These are phyloP conservation scores for Leptestheria dahalacensis DNA, from an alignment of 1,140 invertebrate genomes.

Conservation along the genomic window DNA sequence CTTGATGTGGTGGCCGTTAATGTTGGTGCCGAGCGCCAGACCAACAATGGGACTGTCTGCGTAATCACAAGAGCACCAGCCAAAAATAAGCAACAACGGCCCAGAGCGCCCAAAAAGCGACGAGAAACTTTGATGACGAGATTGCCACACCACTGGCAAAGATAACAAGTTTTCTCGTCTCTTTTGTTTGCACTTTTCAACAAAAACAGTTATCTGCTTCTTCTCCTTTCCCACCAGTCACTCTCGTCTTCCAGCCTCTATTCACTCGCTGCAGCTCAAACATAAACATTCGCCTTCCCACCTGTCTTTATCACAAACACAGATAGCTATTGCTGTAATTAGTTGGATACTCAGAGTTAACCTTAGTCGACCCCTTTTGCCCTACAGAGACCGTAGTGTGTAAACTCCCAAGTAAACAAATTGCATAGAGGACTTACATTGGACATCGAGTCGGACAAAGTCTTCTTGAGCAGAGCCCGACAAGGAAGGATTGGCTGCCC, in stretches of 20 bases:
- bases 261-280: no score
- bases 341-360: no score
- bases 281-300: no score
- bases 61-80: constrained; percentile 23
- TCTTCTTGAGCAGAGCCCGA: constrained; percentile 24
- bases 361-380: no score
- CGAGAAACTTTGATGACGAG: not conserved
- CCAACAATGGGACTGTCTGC: constrained; percentile 70
- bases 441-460: constrained; percentile 26
- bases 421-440: constrained; percentile 28
- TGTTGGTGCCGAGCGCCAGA: constrained; percentile 61
- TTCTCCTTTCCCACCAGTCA: no score
- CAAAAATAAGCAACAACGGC: not conserved
- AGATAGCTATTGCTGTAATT: no score
- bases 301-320: no score
- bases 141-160: not conserved
- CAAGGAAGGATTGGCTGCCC: constrained; percentile 16
- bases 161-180: not conserved
- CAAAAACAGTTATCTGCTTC: no score
- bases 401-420: no score
- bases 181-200: not conserved
- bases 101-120: not conserved
- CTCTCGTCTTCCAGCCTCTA: no score
- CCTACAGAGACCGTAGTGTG: no score
- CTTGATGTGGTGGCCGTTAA: constrained; percentile 73